These are phyloP conservation scores for Venustaconcha ellipsiformis DNA, from an alignment of 1,140 invertebrate genomes.

Conservation along the genomic window DNA sequence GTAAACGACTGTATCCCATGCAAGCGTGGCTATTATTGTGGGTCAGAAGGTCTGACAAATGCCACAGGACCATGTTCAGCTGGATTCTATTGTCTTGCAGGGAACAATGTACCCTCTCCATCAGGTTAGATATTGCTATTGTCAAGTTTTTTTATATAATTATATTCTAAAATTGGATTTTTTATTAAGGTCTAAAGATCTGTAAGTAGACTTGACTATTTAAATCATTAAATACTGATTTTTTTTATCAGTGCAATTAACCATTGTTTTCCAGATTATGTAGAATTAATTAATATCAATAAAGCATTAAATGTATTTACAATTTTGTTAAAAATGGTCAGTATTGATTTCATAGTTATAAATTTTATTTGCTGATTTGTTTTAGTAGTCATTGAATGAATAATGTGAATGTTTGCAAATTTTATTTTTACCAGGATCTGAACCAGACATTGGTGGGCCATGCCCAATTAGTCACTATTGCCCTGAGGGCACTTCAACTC, in stretches of 20 bases:
- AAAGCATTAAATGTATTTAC: too few species aligned
- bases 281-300: too few species aligned
- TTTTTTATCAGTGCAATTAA: too few species aligned
- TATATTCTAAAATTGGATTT: neutral
- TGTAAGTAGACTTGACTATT: slow-evolving; percentile 3
- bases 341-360: neutral
- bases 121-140: slow-evolving; percentile 41
- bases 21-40: slow-evolving; percentile 60
- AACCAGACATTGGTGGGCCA: slow-evolving; percentile 55
- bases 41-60: slow-evolving; percentile 43
- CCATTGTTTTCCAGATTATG: too few species aligned
- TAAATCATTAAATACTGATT: neutral
- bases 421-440: slow-evolving; percentile 41
- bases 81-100: slow-evolving; percentile 60
- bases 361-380: neutral
- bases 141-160: too few species aligned
- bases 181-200: neutral
- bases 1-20: slow-evolving; percentile 53
- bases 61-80: slow-evolving; percentile 52
- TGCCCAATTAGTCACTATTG: slow-evolving; percentile 64
- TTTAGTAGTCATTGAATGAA: neutral
- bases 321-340: too few species aligned
- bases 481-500: slow-evolving; percentile 59
- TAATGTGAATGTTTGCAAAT: neutral
- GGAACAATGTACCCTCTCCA: slow-evolving; percentile 54